Percentiles rank a stretch among this genome's conserved stretches.
phyloP scores from a whole-genome alignment of 2,888 invertebrate genomes.

The Acanthosepion lycidas region DNA sequence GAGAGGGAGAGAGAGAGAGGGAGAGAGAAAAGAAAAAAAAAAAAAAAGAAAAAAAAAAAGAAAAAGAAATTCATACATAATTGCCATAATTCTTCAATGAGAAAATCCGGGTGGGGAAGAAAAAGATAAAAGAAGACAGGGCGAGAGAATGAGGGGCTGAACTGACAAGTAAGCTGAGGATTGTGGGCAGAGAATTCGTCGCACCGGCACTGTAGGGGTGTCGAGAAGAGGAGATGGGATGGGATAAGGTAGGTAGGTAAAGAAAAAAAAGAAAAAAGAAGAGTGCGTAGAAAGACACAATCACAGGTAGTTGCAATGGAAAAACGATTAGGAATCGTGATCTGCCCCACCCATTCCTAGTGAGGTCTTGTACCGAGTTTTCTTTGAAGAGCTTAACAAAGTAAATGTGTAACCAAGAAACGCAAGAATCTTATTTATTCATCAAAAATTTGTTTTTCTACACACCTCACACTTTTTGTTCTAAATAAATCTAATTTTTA shows the following conservation, averaged over 20 bases:
- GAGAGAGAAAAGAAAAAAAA: not conserved
- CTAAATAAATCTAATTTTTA: no score
- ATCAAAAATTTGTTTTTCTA: not conserved
- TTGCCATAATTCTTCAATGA: not conserved
- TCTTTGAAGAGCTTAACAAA: not conserved
- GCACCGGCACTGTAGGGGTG: not conserved
- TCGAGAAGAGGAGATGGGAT: not conserved
- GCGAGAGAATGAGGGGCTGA: slow-evolving; percentile 45
- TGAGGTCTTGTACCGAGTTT: not conserved
- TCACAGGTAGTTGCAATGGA: not conserved
- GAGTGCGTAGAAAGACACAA: not conserved
- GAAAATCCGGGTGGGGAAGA: not conserved
- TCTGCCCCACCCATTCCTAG: not conserved
- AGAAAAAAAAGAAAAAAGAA: not conserved
- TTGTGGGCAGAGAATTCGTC: not conserved
- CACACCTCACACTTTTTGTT: not conserved
- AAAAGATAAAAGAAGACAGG: not conserved
- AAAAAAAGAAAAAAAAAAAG: not conserved
- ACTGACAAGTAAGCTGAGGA: slow-evolving; percentile 62
- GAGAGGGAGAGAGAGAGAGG: not conserved
- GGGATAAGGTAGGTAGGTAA: not conserved
- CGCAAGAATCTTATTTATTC: no score
- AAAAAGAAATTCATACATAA: not conserved
- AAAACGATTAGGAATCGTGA: not conserved
- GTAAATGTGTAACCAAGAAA: no score